Conservation (phyloP, 2,113 vertebrate genomes). For the Pelecanus crispus region DNA sequence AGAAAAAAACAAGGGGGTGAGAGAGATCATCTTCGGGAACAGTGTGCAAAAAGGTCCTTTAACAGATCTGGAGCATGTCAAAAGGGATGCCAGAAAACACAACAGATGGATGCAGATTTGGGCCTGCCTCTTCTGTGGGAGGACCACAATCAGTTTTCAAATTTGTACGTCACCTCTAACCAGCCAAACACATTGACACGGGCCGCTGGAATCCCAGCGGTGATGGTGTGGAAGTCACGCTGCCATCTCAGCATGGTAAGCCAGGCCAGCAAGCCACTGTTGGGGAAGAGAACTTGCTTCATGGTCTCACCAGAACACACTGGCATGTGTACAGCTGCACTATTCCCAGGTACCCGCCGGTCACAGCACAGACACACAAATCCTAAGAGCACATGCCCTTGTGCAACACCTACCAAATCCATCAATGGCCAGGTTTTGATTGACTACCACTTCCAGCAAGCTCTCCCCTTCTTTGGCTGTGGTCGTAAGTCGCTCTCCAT, state of each 20-base stretch:
- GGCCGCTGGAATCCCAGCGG: background rate
- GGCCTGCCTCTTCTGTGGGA: background rate
- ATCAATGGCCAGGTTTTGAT: slow-evolving; percentile 73
- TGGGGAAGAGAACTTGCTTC: background rate
- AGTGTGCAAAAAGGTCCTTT: background rate
- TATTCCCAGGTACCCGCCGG: background rate
- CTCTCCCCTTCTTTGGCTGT: slow-evolving; percentile 72
- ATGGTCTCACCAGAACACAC: background rate
- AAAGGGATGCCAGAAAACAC: background rate
- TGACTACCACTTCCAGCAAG: slow-evolving; percentile 73
- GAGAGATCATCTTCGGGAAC: background rate
- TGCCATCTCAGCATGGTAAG: background rate
- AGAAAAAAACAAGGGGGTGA: background rate
- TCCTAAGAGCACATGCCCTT: background rate
- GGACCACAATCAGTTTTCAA: background rate
- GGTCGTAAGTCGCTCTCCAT: slow-evolving; percentile 63
- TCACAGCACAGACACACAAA: background rate
- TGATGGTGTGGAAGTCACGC: background rate
- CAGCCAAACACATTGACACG: background rate
- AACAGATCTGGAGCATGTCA: background rate
- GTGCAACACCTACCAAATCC: slow-evolving; percentile 71
- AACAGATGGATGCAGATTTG: background rate
- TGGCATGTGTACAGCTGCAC: fast-evolving
- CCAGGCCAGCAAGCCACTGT: background rate
- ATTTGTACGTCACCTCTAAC: background rate